phyloP scores from a whole-genome alignment of 2,797 vertebrate species.

The Alfaro cultratus region DNA sequence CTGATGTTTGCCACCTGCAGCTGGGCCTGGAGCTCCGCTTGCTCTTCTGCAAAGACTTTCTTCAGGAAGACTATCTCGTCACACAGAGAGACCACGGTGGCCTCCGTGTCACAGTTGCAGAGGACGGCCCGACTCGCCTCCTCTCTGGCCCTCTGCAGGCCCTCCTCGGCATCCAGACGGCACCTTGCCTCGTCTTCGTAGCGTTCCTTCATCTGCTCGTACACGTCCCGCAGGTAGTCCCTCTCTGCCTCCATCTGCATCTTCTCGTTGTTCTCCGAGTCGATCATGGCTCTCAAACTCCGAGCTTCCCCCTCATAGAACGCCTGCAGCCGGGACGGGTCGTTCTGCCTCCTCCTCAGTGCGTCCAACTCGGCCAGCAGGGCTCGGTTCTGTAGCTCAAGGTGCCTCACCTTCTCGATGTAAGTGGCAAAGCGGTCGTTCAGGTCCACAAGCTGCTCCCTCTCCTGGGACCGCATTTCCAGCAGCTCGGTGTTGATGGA shows the following conservation, averaged over 20 bases:
- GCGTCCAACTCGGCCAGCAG: conserved; percentile 82
- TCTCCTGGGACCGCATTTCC: conserved; percentile 82
- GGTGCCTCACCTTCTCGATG: conserved; percentile 84
- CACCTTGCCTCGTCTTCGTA: conserved; percentile 74
- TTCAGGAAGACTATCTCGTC: conserved; percentile 83
- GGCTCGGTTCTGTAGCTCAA: conserved; percentile 85
- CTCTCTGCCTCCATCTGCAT: conserved; percentile 79
- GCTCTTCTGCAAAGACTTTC: conserved; percentile 83
- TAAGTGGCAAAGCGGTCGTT: conserved; percentile 87
- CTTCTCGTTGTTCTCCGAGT: conserved; percentile 82
- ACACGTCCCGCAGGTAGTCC: conserved; percentile 75
- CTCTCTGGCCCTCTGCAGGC: conserved; percentile 73
- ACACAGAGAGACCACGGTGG: conserved; percentile 75
- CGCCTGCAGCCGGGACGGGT: conserved; percentile 81
- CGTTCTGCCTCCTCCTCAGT: conserved; percentile 72
- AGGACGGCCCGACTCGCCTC: conserved; percentile 72
- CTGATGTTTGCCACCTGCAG: conserved; percentile 77
- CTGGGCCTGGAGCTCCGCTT: conserved; percentile 76
- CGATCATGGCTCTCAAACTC: conserved; percentile 79
- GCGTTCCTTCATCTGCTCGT: conserved; percentile 74
- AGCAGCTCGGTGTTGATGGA: conserved; percentile 83
- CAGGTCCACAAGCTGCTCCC: conserved; percentile 84
- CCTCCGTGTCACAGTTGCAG: conserved; percentile 76
- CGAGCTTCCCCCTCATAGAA: conserved; percentile 82
- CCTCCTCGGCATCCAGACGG: conserved; percentile 74